Evolutionary conservation across 2,113 vertebrate genomes (phyloP).

Genomic region (Brienomyrus longianalis): DNA sequence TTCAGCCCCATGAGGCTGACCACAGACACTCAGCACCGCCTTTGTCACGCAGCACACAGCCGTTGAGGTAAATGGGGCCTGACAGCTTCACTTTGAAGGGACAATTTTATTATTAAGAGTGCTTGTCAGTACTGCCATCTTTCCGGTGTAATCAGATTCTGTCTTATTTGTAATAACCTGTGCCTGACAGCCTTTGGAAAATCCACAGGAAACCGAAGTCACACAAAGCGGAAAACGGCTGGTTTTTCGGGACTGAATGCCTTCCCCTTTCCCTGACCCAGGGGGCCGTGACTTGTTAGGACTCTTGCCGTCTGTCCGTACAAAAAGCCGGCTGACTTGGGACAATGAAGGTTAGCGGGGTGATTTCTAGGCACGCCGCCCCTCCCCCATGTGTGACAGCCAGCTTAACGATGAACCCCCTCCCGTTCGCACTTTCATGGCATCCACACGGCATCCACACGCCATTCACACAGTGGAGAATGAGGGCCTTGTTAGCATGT

Average conservation of each 20-base stretch:
- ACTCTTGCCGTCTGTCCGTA: background rate
- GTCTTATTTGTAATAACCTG: conserved; percentile 4
- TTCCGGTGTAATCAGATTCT: background rate
- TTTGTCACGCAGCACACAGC: background rate
- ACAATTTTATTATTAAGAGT: conserved; percentile 5
- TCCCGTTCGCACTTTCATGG: background rate
- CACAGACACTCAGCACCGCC: background rate
- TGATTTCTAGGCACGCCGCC: background rate
- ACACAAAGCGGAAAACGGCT: background rate
- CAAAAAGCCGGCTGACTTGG: background rate
- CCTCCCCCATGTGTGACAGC: background rate
- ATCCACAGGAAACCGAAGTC: background rate
- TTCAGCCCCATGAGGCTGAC: background rate
- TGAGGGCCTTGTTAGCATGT: conserved; percentile 17
- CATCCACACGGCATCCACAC: background rate
- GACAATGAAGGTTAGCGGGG: background rate
- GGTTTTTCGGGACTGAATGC: background rate
- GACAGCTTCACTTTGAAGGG: background rate
- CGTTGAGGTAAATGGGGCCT: background rate
- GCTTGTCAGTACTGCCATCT: background rate
- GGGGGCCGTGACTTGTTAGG: background rate
- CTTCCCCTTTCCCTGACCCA: background rate
- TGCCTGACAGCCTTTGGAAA: background rate
- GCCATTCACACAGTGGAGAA: background rate
- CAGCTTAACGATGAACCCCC: background rate